Percentiles rank a stretch among this genome's conserved stretches.
These are phyloP conservation scores for Nasonia vitripennis DNA, from an alignment of 1,140 invertebrate species.

Conservation along the genomic window DNA sequence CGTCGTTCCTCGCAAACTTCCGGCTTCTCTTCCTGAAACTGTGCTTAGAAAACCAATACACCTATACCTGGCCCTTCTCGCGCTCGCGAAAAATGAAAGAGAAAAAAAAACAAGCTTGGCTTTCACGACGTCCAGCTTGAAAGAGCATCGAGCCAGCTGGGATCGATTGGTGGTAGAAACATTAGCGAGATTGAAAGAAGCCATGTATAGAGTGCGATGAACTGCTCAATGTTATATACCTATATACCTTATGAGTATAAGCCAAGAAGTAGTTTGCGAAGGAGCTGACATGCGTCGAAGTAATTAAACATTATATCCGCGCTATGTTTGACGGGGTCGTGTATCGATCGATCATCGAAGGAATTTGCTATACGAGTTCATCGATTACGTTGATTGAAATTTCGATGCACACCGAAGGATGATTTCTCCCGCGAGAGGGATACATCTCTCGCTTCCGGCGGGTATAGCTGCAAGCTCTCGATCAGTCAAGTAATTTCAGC, in stretches of 20 bases:
- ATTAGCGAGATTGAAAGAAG: slow-evolving; percentile 42
- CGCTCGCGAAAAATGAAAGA: neutral
- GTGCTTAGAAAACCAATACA: neutral
- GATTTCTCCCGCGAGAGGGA: no score
- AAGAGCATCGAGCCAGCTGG: neutral
- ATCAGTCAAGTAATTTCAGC: slow-evolving; percentile 41
- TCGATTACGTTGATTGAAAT: no score
- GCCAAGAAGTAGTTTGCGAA: neutral
- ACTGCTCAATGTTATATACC: neutral
- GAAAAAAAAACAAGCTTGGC: neutral
- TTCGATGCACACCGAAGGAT: no score
- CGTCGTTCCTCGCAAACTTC: neutral
- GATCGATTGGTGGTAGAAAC: slow-evolving; percentile 35
- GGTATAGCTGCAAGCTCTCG: neutral
- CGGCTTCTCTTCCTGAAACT: neutral
- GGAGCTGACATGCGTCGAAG: neutral
- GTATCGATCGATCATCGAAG: no score
- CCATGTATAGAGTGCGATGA: neutral
- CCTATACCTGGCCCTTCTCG: neutral
- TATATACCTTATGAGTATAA: slow-evolving; percentile 48
- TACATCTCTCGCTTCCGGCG: no score
- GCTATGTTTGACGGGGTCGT: no score
- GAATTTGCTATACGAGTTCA: no score
- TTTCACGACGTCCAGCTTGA: neutral
- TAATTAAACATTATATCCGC: no score